Conservation (phyloP, 92 coral and sea anemone genomes). For the Zoanthus solanderi region DNA sequence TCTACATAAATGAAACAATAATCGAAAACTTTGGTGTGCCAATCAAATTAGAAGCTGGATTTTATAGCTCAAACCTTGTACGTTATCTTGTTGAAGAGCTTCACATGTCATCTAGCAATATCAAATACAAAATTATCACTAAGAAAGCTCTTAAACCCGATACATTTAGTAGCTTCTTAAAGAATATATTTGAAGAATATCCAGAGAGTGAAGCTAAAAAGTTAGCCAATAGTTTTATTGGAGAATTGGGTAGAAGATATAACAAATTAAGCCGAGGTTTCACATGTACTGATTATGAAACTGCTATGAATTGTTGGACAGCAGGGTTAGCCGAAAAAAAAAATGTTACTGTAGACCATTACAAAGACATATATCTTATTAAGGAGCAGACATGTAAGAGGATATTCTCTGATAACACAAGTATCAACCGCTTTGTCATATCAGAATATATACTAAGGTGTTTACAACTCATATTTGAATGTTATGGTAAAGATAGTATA, state of each 20-base stretch:
- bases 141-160: constrained; percentile 53
- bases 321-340: neutral
- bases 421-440: constrained; percentile 49
- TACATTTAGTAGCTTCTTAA: constrained; percentile 41
- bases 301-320: constrained; percentile 39
- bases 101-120: constrained; percentile 22
- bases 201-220: constrained; percentile 46
- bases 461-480: constrained; percentile 35
- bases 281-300: constrained; percentile 42
- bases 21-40: constrained; percentile 8
- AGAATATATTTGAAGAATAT: constrained; percentile 37
- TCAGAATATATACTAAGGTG: constrained; percentile 20
- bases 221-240: constrained; percentile 57
- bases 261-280: constrained; percentile 27
- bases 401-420: constrained; percentile 47
- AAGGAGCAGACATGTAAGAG: neutral
- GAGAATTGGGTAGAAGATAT: constrained; percentile 43
- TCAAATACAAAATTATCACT: constrained; percentile 30
- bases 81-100: constrained; percentile 30
- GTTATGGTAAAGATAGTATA: constrained; percentile 35
- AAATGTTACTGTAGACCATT: neutral
- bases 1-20: constrained; percentile 51
- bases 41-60: constrained; percentile 45
- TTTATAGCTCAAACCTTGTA: constrained; percentile 27
- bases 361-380: neutral